Percentiles rank a stretch among this genome's conserved stretches.
phyloP scores from a whole-genome alignment of 2,113 vertebrate species.

The Tichodroma muraria region DNA sequence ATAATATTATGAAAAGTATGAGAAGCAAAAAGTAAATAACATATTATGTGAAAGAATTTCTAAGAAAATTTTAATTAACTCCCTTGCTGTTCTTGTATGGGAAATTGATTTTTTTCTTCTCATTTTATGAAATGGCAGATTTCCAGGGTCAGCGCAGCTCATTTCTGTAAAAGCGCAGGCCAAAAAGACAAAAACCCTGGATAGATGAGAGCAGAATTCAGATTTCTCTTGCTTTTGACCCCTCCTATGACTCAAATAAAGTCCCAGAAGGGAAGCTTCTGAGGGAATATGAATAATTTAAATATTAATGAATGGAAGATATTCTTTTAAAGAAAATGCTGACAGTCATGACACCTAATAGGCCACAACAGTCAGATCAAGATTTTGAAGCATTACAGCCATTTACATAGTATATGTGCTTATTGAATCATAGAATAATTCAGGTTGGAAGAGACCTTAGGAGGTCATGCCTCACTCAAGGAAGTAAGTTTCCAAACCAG shows the following conservation, averaged over 20 bases:
- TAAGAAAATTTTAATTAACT: slow-evolving; percentile 33
- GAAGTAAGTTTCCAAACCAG: background rate
- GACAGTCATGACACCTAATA: background rate
- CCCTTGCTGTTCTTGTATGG: background rate
- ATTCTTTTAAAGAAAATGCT: slow-evolving; percentile 1
- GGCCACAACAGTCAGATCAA: background rate
- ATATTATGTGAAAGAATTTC: background rate
- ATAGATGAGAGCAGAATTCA: background rate
- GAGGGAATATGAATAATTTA: slow-evolving; percentile 25
- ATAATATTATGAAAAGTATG: slow-evolving; percentile 20
- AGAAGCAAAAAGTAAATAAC: slow-evolving; percentile 29
- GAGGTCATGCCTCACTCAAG: background rate
- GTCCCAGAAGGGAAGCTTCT: background rate
- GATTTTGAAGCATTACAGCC: background rate
- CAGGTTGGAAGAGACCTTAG: background rate
- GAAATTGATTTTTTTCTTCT: background rate
- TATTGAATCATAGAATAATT: background rate
- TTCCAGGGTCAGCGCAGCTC: slow-evolving; percentile 1
- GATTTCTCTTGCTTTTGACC: background rate
- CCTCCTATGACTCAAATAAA: background rate
- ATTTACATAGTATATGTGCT: background rate
- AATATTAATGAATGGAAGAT: slow-evolving; percentile 1
- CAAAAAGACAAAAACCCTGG: background rate
- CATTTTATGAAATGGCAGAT: background rate
- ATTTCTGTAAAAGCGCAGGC: background rate